Base-by-base conservation (phyloP, 1,140 invertebrate species). In the Lucilia cuprina region DNA sequence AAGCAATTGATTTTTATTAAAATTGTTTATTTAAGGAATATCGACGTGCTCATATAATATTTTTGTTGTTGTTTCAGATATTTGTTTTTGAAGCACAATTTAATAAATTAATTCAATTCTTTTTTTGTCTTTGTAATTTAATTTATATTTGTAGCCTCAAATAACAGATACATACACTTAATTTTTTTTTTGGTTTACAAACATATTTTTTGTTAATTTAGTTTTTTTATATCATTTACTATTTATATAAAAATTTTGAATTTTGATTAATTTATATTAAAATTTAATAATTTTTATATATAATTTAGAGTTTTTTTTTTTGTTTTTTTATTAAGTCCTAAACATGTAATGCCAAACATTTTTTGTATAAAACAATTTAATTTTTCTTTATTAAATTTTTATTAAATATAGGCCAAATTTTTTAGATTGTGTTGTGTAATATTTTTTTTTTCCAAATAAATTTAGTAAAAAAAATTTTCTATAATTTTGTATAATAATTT, bases 11-110 rank as follows among this genome's bases (percentile, higher is more conserved):
- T 49, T 83, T 83, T 70, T 75, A 75, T 83, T 70, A 75, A 75
- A 65, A 74, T 83, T 74, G 74, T 84, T 84, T 78, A 75, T 84
- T 77, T 83, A 83, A 85, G 84, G 84, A 85, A 85, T 85, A 85
- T 85, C 84, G 84, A 85, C 84, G 84, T 85, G 84, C 84, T 85
- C 84, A 83, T 85, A 75, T 50, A 70, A 70, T 70, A 70, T 70
- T 70, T 70, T 21, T 21, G 13, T 60, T 74, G 60, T 83, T n/a
- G 25, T n/a, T 74, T 34, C 2, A 41, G 13, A 25, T 70, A 21
- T 70, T 21, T 70, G 65, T 70, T 70, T 70, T 70, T 70, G 65
- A 70, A 70, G 65, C 65, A 70, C 65, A 70, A 70, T 70, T 70
- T 21, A 70, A 70, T 70, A 70, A 70, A 70, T 70, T 80, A 34